Conservation (phyloP, 2,797 vertebrate species). For the Onychomys arenicola region DNA sequence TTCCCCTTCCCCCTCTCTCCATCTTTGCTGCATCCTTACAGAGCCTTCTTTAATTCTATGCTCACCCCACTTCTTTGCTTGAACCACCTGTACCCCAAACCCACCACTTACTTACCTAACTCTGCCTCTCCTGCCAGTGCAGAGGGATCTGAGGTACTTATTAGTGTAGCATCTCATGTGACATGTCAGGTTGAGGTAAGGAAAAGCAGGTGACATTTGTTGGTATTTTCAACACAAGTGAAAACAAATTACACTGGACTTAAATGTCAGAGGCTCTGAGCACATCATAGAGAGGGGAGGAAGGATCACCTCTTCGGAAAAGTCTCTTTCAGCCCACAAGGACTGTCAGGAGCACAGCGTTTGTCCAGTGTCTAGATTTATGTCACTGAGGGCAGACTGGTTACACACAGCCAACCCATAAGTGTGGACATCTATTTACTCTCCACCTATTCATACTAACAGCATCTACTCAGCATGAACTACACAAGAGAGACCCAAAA, state of each 20-base stretch:
- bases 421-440: background rate
- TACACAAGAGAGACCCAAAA: background rate
- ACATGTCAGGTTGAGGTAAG: constrained; percentile 76
- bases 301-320: constrained; percentile 54
- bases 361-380: background rate
- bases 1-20: no score
- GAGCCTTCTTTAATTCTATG: background rate
- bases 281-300: background rate
- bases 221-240: constrained; percentile 86
- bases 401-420: background rate
- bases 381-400: background rate
- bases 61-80: background rate
- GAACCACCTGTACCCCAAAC: background rate
- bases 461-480: background rate
- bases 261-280: constrained; percentile 85
- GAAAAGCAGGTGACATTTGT: constrained; percentile 87
- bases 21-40: background rate
- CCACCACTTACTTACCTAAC: background rate
- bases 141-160: constrained; percentile 64
- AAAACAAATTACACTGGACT: constrained; percentile 81
- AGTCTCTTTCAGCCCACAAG: background rate
- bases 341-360: background rate
- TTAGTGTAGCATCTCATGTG: constrained; percentile 74
- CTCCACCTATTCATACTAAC: background rate
- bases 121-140: constrained; percentile 46